Conservation (phyloP, 1,140 invertebrate species). For the Drosophila simulans region DNA sequence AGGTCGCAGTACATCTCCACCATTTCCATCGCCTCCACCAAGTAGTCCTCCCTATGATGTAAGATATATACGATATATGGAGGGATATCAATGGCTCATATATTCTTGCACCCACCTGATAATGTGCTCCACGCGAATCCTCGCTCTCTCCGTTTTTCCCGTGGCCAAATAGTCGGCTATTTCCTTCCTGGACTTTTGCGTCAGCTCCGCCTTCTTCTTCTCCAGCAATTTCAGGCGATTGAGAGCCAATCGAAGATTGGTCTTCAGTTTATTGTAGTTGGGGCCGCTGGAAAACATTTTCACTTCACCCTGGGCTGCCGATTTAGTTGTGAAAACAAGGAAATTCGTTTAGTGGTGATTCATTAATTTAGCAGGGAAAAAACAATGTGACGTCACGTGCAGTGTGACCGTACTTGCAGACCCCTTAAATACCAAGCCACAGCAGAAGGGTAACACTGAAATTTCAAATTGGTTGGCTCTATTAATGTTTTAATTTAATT, state of each 20-base stretch:
- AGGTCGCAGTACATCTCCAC: slow-evolving; percentile 99
- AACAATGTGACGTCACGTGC: slow-evolving; percentile 59
- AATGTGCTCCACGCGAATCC: slow-evolving; percentile 99
- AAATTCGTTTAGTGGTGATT: slow-evolving; percentile 52
- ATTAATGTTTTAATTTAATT: too few species aligned
- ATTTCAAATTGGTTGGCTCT: neutral
- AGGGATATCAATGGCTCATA: neutral
- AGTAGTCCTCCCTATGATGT: slow-evolving; percentile 95
- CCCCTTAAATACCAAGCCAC: neutral
- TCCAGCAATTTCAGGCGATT: slow-evolving; percentile 97
- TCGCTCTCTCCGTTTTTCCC: slow-evolving; percentile 96
- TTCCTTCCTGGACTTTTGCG: slow-evolving; percentile 97
- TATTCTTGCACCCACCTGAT: slow-evolving; percentile 87
- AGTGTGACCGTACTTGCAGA: neutral
- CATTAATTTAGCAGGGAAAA: slow-evolving; percentile 61
- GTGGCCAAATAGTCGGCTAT: slow-evolving; percentile 97
- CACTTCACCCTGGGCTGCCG: slow-evolving; percentile 3
- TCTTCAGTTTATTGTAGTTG: slow-evolving; percentile 98
- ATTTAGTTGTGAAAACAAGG: slow-evolving; percentile 32
- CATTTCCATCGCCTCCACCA: slow-evolving; percentile 99
- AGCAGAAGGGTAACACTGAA: neutral
- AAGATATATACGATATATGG: neutral
- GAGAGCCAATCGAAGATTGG: slow-evolving; percentile 95
- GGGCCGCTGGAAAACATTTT: slow-evolving; percentile 94
- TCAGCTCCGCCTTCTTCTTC: slow-evolving; percentile 99